phyloP scores from a whole-genome alignment of 2,797 vertebrate species.

The Manis crassicaudata region DNA sequence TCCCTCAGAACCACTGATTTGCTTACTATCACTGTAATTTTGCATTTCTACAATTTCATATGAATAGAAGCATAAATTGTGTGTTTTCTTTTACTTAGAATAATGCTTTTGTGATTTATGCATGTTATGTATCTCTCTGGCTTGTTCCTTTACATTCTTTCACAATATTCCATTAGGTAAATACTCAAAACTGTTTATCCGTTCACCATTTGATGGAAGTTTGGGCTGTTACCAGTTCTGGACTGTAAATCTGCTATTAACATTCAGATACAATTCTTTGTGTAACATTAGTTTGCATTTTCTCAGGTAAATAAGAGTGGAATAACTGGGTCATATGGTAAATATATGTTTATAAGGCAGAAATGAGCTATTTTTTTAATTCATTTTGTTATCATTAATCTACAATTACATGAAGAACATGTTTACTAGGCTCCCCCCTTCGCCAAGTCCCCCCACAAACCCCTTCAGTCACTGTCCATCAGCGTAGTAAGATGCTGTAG shows the following conservation, averaged over 20 bases:
- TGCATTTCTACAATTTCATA: background rate
- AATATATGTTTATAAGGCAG: background rate
- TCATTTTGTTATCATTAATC: no score
- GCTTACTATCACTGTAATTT: background rate
- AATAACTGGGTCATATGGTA: background rate
- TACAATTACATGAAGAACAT: no score
- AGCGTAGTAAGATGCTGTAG: no score
- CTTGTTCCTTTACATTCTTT: background rate
- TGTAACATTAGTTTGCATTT: background rate
- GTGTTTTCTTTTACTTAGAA: background rate
- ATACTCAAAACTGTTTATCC: slow-evolving; percentile 6
- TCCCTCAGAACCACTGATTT: background rate
- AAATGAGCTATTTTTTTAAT: background rate
- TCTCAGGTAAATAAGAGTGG: background rate
- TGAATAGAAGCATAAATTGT: background rate
- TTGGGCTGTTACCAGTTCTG: background rate
- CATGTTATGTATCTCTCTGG: background rate
- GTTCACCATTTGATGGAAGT: background rate
- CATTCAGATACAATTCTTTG: background rate
- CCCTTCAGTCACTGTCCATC: no score
- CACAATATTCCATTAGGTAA: background rate
- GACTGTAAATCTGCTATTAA: background rate
- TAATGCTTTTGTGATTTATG: background rate
- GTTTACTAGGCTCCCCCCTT: no score
- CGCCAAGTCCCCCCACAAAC: no score